Evolutionary conservation across 2,797 vertebrate species (phyloP).

Genomic region (Arctocebus calabarensis): DNA sequence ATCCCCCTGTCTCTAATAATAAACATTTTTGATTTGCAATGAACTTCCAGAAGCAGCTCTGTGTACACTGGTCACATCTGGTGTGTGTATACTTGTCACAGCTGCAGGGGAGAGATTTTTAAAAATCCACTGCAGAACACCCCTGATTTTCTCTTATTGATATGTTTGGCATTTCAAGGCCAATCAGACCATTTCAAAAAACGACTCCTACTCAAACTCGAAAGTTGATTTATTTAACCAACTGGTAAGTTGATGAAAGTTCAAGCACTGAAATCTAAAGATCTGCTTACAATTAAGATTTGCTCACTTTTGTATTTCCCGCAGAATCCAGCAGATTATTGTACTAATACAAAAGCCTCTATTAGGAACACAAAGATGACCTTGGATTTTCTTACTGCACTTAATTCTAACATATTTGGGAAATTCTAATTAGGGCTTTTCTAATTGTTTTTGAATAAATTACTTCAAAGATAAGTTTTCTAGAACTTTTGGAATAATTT

Average conservation of each 20-base stretch:
- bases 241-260: background rate
- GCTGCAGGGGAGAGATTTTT: background rate
- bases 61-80: conserved; percentile 71
- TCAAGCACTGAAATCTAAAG: background rate
- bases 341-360: background rate
- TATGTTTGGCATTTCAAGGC: background rate
- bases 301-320: background rate
- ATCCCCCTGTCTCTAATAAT: conserved; percentile 50
- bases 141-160: background rate
- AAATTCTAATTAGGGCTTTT: background rate
- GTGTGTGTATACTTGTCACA: conserved; percentile 65
- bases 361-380: background rate
- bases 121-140: background rate
- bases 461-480: background rate
- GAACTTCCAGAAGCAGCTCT: conserved; percentile 69
- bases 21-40: conserved; percentile 79
- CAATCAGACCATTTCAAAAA: background rate
- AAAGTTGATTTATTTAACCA: background rate
- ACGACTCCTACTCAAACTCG: background rate
- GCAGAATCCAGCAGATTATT: background rate
- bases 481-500: background rate
- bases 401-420: background rate
- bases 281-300: background rate
- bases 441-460: conserved; percentile 19
- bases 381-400: background rate